These are phyloP conservation scores for Drosophila incognita DNA, from an alignment of 2,888 invertebrate species.

Conservation along the genomic window DNA sequence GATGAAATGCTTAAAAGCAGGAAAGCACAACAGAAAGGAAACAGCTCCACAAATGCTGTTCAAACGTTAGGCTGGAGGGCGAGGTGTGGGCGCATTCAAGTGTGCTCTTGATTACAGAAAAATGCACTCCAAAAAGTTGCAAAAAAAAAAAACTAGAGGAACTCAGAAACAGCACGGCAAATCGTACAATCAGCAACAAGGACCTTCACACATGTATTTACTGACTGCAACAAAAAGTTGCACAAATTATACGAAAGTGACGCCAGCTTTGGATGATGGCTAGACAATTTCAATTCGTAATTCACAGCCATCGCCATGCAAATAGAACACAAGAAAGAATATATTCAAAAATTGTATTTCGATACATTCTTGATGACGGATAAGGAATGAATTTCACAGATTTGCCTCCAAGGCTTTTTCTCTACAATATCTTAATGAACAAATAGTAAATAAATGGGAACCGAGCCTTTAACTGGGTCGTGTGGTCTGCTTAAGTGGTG, in stretches of 20 bases:
- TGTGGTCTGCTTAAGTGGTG: not conserved
- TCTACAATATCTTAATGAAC: not conserved
- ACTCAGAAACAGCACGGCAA: constrained; percentile 29
- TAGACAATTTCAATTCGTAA: constrained; percentile 9
- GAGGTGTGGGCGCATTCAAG: constrained; percentile 47
- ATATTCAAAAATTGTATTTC: not conserved
- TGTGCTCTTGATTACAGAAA: constrained; percentile 77
- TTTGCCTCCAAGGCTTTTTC: not conserved
- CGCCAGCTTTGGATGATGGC: constrained; percentile 35
- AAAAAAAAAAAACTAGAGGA: constrained; percentile 33
- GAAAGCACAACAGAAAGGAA: constrained; percentile 42
- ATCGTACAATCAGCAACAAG: constrained; percentile 52
- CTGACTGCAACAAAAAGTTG: constrained; percentile 55
- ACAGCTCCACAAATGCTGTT: constrained; percentile 14
- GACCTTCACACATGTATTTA: constrained; percentile 3
- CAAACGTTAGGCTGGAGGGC: not conserved
- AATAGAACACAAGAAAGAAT: not conserved
- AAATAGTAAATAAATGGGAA: not conserved
- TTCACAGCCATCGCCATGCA: not conserved
- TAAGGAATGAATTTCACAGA: not conserved
- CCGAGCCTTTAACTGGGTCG: not conserved
- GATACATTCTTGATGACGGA: not conserved
- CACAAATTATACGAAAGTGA: constrained; percentile 70
- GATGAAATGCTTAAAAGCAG: constrained; percentile 74
- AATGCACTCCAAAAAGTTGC: constrained; percentile 73